phyloP scores from a whole-genome alignment of 2,797 vertebrate genomes.

The Pangasius macronema region DNA sequence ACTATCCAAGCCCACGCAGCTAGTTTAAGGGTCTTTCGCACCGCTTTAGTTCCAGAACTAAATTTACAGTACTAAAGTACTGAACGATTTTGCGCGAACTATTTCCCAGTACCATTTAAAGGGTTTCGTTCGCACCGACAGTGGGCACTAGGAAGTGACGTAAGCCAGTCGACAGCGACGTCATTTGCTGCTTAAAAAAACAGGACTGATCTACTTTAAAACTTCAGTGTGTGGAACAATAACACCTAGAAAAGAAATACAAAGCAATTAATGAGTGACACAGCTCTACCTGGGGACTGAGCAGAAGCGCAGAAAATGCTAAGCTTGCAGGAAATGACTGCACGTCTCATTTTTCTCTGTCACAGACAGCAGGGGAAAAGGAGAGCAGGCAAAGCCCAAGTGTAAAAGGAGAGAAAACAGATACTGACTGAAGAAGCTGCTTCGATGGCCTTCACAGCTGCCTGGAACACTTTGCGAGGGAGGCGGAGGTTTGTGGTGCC shows the following conservation, averaged over 20 bases:
- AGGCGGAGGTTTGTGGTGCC: slow-evolving; percentile 99
- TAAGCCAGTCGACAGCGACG: no score
- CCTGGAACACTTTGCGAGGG: slow-evolving; percentile 95
- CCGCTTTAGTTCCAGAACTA: no score
- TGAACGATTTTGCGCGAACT: no score
- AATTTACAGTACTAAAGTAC: no score
- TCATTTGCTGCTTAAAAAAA: background rate
- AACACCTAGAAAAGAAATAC: slow-evolving; percentile 22
- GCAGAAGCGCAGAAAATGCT: background rate
- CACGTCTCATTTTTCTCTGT: slow-evolving; percentile 33
- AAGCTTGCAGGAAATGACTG: background rate
- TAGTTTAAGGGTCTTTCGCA: background rate
- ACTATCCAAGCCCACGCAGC: background rate
- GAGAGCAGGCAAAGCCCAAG: background rate
- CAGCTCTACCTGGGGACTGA: slow-evolving; percentile 1
- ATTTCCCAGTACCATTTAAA: no score
- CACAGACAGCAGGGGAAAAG: slow-evolving; percentile 30
- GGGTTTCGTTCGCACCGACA: no score
- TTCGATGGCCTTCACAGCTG: slow-evolving; percentile 95
- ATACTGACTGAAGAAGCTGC: slow-evolving; percentile 90
- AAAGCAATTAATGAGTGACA: background rate
- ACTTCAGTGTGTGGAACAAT: background rate
- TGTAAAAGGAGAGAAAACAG: background rate
- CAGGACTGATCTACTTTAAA: background rate
- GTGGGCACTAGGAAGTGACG: no score